A percentile compares a stretch with the other conserved stretches of the same genome.
Evolutionary conservation across 2,888 invertebrate genomes (phyloP).

Genomic region (Alloplasta piceator): DNA sequence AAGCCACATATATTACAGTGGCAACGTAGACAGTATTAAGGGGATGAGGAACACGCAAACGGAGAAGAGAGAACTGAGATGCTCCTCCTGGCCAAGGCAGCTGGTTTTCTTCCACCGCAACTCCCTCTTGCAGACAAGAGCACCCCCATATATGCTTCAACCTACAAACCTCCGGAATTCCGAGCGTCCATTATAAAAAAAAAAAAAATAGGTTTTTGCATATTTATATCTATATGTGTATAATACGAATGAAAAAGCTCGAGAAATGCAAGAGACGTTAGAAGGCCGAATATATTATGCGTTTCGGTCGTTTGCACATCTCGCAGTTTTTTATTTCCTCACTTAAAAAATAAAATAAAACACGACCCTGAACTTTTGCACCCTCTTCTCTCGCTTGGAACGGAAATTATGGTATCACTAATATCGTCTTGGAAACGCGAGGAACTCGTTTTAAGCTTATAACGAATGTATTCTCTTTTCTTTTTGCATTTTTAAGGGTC

Average conservation of each 20-base stretch:
- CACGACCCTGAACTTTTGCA: neutral
- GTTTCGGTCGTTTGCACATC: slow-evolving; percentile 12
- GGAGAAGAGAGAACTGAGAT: slow-evolving; percentile 35
- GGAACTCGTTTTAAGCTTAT: slow-evolving; percentile 42
- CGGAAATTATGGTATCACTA: slow-evolving; percentile 50
- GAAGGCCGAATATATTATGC: slow-evolving; percentile 26
- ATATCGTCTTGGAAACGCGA: slow-evolving; percentile 29
- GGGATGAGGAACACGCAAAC: neutral
- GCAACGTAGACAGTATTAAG: slow-evolving; percentile 16
- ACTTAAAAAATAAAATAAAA: slow-evolving; percentile 8
- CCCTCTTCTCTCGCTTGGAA: slow-evolving; percentile 12
- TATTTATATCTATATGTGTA: neutral
- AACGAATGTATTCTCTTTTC: slow-evolving; percentile 37
- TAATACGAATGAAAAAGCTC: slow-evolving; percentile 1
- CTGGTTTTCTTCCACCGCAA: slow-evolving; percentile 61
- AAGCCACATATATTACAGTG: slow-evolving; percentile 46
- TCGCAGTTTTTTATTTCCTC: slow-evolving; percentile 37
- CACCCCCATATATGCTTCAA: slow-evolving; percentile 34
- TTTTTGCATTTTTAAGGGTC: slow-evolving; percentile 1
- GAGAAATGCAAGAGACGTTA: slow-evolving; percentile 15
- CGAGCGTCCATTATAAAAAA: neutral
- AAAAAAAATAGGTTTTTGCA: slow-evolving; percentile 1
- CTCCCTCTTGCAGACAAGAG: slow-evolving; percentile 32
- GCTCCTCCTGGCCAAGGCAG: slow-evolving; percentile 44
- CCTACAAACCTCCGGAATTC: slow-evolving; percentile 50